Percentiles rank a stretch among this genome's conserved stretches.
phyloP scores from a whole-genome alignment of 2,888 invertebrate species.

The Morpho deidamia region DNA sequence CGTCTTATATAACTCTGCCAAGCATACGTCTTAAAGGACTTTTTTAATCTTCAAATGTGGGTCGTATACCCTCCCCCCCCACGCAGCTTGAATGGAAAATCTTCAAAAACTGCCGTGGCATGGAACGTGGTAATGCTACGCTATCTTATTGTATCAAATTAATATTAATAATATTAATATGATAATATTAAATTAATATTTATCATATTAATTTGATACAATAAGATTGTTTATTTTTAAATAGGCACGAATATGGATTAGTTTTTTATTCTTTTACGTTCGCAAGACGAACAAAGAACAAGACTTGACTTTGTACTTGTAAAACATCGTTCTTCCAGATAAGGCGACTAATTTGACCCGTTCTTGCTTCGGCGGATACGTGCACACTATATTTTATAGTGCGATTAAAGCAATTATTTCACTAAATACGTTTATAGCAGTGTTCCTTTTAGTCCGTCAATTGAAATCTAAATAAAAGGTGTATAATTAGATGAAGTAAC shows the following conservation, averaged over 20 bases:
- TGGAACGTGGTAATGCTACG: too few relatives aligned
- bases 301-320: constrained; percentile 7
- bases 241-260: background rate
- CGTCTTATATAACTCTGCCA: too few relatives aligned
- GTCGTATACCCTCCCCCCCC: too few relatives aligned
- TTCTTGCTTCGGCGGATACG: constrained; percentile 8
- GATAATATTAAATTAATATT: too few relatives aligned
- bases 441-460: background rate
- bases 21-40: too few relatives aligned
- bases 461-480: background rate
- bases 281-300: constrained; percentile 4
- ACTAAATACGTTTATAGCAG: constrained; percentile 6
- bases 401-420: constrained; percentile 18
- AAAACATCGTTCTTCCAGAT: constrained; percentile 11
- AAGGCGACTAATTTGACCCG: constrained; percentile 15
- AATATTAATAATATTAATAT: too few relatives aligned
- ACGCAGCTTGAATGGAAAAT: too few relatives aligned
- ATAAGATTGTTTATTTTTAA: background rate
- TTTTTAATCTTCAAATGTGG: too few relatives aligned
- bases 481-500: too few relatives aligned
- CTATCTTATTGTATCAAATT: too few relatives aligned
- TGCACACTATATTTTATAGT: constrained; percentile 10
- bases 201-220: too few relatives aligned
- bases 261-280: constrained; percentile 1
- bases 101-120: too few relatives aligned